Conservation (phyloP, 2,113 vertebrate genomes). For the Oostethus manadensis region DNA sequence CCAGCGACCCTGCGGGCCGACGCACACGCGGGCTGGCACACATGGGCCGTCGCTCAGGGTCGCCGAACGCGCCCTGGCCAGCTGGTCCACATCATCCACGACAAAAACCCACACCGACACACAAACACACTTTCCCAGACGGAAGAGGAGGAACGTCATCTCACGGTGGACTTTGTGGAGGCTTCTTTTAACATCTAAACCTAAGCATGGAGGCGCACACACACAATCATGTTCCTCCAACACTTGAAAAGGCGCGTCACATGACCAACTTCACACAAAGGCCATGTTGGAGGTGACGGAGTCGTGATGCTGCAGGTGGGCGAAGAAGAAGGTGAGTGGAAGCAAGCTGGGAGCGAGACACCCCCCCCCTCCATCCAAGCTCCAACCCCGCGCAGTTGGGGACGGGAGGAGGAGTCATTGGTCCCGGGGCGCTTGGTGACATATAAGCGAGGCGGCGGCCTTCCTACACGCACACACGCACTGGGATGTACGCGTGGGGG, state of each 20-base stretch:
- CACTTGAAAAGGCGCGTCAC: conserved; percentile 44
- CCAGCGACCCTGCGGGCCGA: too few relatives aligned
- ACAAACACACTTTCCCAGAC: too few relatives aligned
- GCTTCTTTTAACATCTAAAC: too few relatives aligned
- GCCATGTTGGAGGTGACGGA: conserved; percentile 34
- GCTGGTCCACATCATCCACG: conserved; percentile 42
- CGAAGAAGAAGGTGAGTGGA: conserved; percentile 11
- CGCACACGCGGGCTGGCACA: conserved; percentile 28
- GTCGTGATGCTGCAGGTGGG: conserved; percentile 34
- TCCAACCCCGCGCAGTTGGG: conserved; percentile 32
- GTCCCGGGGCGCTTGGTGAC: conserved; percentile 54
- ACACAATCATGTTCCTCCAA: conserved; percentile 39
- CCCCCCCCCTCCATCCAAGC: conserved; percentile 45
- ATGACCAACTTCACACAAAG: too few relatives aligned
- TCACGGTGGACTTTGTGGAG: conserved; percentile 37
- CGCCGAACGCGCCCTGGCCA: conserved; percentile 50
- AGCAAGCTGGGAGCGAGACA: conserved; percentile 34
- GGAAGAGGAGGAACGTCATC: too few relatives aligned
- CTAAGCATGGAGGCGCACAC: conserved; percentile 60
- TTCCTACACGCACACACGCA: conserved; percentile 32
- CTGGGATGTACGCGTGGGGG: conserved; percentile 1
- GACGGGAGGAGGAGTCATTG: conserved; percentile 50
- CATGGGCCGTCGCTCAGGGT: conserved; percentile 48
- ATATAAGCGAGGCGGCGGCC: conserved; percentile 48
- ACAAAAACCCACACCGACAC: conserved; percentile 50